Conservation (phyloP, 2,113 vertebrate genomes). For the Rhegmatorhina hoffmannsi region DNA sequence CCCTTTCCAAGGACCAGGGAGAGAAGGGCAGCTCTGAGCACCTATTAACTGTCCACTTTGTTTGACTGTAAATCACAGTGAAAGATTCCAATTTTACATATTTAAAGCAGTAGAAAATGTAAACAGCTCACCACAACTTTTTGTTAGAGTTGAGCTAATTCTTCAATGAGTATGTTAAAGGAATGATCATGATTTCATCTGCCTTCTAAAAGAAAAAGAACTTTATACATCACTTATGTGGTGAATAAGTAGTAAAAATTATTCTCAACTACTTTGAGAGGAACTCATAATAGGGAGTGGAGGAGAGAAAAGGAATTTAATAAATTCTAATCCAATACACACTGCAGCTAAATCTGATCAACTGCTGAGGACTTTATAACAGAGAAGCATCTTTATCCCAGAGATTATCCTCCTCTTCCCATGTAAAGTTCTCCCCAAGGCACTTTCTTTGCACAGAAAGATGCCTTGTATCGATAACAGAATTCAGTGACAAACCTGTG, state of each 20-base stretch:
- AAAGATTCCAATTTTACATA: constrained; percentile 9
- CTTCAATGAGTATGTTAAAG: not conserved
- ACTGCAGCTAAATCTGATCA: not conserved
- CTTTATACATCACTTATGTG: not conserved
- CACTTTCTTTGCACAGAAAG: not conserved
- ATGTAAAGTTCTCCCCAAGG: not conserved
- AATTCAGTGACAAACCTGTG: constrained; percentile 45
- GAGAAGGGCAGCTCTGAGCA: not conserved
- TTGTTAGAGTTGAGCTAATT: not conserved
- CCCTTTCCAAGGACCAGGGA: constrained; percentile 18
- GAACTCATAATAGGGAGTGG: not conserved
- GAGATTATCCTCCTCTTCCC: not conserved
- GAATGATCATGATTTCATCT: not conserved
- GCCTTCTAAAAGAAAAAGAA: not conserved
- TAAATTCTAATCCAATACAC: not conserved
- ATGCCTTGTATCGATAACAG: not conserved
- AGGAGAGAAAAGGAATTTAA: not conserved
- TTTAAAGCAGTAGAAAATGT: constrained; percentile 1
- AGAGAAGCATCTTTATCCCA: not conserved
- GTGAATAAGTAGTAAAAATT: not conserved
- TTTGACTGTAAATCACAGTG: constrained; percentile 4
- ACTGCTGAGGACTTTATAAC: not conserved
- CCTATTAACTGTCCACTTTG: not conserved
- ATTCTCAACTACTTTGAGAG: not conserved
- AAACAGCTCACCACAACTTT: not conserved